phyloP scores from a whole-genome alignment of 2,113 vertebrate species.

The Emydocephalus ijimae region DNA sequence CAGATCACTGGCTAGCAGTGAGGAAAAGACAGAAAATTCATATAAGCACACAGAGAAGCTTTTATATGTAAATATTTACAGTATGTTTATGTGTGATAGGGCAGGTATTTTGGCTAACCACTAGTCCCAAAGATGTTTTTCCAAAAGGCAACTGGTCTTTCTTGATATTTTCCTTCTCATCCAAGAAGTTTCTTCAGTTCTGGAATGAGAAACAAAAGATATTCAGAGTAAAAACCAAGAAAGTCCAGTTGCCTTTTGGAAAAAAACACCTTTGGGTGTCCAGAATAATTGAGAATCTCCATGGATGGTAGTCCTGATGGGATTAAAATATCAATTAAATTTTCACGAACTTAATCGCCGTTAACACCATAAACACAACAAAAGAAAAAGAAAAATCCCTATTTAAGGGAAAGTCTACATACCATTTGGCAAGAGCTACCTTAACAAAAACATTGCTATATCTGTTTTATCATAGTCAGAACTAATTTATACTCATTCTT shows the following conservation, averaged over 20 bases:
- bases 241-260: too few species aligned
- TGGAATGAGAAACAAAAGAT: too few species aligned
- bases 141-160: too few species aligned
- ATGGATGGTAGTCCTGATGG: neutral
- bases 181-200: too few species aligned
- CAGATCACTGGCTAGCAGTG: too few species aligned
- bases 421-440: neutral
- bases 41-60: neutral
- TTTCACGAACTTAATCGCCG: neutral
- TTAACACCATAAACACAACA: neutral
- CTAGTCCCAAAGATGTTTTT: neutral
- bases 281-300: too few species aligned
- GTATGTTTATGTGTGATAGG: neutral
- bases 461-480: neutral
- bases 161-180: too few species aligned
- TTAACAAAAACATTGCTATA: neutral
- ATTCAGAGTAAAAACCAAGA: too few species aligned
- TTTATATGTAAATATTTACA: neutral
- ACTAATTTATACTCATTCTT: neutral
- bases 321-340: neutral
- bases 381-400: neutral
- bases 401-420: neutral
- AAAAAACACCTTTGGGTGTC: too few species aligned
- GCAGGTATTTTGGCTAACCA: too few species aligned
- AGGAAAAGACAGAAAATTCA: neutral